A percentile compares a stretch with the other conserved stretches of the same genome.
These are phyloP conservation scores for Pseudonaja textilis DNA, from an alignment of 2,113 vertebrate genomes.

Conservation along the genomic window DNA sequence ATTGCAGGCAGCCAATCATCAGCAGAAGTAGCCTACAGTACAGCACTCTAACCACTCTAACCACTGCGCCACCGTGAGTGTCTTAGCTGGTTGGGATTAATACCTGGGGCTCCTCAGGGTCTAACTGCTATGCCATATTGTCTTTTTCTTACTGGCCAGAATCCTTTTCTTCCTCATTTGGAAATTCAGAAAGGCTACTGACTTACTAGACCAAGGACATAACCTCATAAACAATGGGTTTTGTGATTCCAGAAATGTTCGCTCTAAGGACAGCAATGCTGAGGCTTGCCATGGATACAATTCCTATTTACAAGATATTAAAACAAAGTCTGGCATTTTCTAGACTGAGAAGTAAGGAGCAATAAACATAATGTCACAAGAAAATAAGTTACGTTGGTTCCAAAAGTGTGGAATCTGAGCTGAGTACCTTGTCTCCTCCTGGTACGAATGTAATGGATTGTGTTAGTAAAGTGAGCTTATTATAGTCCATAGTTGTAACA, in stretches of 20 bases:
- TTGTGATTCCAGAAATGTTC: neutral
- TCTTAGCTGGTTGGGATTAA: neutral
- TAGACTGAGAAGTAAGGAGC: neutral
- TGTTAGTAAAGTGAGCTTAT: conserved; percentile 31
- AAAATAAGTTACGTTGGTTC: conserved; percentile 2
- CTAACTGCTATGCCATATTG: neutral
- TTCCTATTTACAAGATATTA: neutral
- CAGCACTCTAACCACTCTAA: too few relatives aligned
- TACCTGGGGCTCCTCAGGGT: neutral
- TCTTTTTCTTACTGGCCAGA: neutral
- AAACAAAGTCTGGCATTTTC: neutral
- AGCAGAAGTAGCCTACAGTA: too few relatives aligned
- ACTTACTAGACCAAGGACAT: neutral
- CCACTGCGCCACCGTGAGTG: neutral
- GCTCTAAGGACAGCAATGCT: neutral
- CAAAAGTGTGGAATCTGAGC: conserved; percentile 4
- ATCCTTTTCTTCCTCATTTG: neutral
- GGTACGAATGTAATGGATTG: neutral
- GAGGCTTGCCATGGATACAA: neutral
- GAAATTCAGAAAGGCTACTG: neutral
- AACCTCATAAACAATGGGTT: neutral
- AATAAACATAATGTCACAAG: conserved; percentile 11
- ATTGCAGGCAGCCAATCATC: too few relatives aligned
- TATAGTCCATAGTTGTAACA: conserved; percentile 12
- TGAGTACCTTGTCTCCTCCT: conserved; percentile 13